Base-by-base conservation (phyloP, 2,797 vertebrate genomes). In the Onychomys torridus region DNA sequence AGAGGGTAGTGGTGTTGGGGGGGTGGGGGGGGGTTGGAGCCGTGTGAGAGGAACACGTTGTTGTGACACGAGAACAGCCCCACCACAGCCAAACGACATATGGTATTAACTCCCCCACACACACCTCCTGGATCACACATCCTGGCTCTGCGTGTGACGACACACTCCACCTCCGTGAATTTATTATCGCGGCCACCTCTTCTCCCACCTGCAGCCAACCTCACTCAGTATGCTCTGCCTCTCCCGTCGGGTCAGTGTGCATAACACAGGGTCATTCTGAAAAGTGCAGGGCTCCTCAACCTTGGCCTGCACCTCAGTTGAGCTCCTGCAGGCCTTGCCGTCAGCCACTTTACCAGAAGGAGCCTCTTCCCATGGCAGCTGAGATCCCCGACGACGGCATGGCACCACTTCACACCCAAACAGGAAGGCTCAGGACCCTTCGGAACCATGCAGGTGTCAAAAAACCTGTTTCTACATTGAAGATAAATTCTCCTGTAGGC, bases 91-190 rank as follows among this genome's bases (percentile, higher is more conserved):
- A 65, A 55, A 49, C 1, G 43, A 55, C 97, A 95, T 95, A 73
- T 65, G 94, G 93, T n/a, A 3, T n/a, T 71, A 71, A 77, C 89
- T 61, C 86, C 90, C 52, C 5, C 77, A 0, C 63, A 84, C 86
- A 43, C 67, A 87, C 95, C 91, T 96, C 86, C 95, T 88, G 79
- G 61, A 91, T 96, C 93, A 37, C 90, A 91, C 93, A 43, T 87
- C 96, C 89, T 57, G 77, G 79, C 90, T 83, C 46, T 0, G 0
- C n/a, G 82, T 94, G 78, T 87, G 93, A 77, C 0, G 19, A 94
- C 49, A 81, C 93, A 79, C 43, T 2, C 93, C 85, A 93, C 90
- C 90, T 93, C 96, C 75, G 0, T 87, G 92, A 37, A 67, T 96
- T 90, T 65, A 75, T 93, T 81, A 82, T 8, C 82, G 90, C n/a